These are phyloP conservation scores for Melanostigma gelatinosum DNA, from an alignment of 2,113 vertebrate genomes.

Conservation along the genomic window DNA sequence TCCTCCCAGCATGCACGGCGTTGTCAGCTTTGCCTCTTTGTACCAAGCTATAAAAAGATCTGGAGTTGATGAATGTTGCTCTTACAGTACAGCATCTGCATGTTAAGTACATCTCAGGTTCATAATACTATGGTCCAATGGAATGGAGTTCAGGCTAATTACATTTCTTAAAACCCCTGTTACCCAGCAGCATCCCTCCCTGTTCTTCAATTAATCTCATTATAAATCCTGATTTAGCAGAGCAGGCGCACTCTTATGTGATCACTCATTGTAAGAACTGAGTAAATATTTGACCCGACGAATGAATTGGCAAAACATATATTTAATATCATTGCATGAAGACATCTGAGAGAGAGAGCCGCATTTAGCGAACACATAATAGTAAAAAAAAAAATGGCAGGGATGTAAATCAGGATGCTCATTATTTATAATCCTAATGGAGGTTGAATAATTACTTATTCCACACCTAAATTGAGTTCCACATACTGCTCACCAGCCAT, in stretches of 20 bases:
- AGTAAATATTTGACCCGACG: slow-evolving; percentile 69
- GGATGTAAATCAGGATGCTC: slow-evolving; percentile 55
- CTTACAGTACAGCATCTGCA: slow-evolving; percentile 41
- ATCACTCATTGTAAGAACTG: slow-evolving; percentile 39
- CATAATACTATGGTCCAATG: slow-evolving; percentile 34
- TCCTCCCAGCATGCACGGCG: slow-evolving; percentile 37
- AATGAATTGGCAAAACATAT: slow-evolving; percentile 26
- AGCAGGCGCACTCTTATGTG: slow-evolving; percentile 45
- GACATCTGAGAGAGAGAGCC: slow-evolving; percentile 41
- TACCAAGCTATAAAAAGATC: slow-evolving; percentile 69
- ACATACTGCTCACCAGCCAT: slow-evolving; percentile 58
- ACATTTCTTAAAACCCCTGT: slow-evolving; percentile 69
- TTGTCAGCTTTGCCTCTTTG: slow-evolving; percentile 44
- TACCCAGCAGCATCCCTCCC: slow-evolving; percentile 66
- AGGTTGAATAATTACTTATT: slow-evolving; percentile 65
- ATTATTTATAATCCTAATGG: slow-evolving; percentile 71
- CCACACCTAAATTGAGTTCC: slow-evolving; percentile 61
- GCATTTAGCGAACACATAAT: slow-evolving; percentile 66
- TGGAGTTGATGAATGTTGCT: slow-evolving; percentile 53
- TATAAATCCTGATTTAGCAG: slow-evolving; percentile 69
- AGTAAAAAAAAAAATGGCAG: slow-evolving; percentile 47
- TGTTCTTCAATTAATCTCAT: slow-evolving; percentile 78
- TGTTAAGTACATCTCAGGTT: slow-evolving; percentile 66
- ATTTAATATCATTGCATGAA: slow-evolving; percentile 39
- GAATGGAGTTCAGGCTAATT: slow-evolving; percentile 76